These are phyloP conservation scores for Otolemur crassicaudatus DNA, from an alignment of 2,797 vertebrate species.

Conservation along the genomic window DNA sequence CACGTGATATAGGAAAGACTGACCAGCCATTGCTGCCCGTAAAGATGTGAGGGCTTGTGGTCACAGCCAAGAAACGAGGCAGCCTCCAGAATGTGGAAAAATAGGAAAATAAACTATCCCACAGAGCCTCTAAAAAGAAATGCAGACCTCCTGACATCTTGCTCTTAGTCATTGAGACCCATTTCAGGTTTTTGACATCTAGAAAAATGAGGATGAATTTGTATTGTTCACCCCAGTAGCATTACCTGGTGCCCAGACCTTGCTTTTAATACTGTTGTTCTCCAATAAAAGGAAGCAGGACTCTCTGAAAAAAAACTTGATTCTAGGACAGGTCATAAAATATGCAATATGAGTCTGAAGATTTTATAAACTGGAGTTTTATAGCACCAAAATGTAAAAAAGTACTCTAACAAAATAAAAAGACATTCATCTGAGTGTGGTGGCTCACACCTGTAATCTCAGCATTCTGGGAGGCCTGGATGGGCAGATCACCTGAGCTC, in stretches of 20 bases:
- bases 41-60: neutral
- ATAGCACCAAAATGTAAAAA: neutral
- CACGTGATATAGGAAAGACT: neutral
- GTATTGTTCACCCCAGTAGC: neutral
- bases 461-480: no score
- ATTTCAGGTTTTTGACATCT: neutral
- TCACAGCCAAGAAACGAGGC: no score
- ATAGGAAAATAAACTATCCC: neutral
- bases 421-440: no score
- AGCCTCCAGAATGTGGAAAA: neutral
- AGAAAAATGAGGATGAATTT: neutral
- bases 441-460: no score
- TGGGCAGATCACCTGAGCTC: no score
- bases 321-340: neutral
- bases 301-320: neutral
- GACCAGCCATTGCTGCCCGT: neutral
- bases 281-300: neutral
- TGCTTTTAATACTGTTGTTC: neutral
- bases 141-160: neutral
- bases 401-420: neutral
- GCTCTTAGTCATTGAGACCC: neutral
- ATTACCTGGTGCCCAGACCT: neutral
- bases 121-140: neutral
- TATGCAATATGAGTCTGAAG: neutral
- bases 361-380: neutral